Base-by-base conservation (phyloP, 1,140 invertebrate genomes). In the Helicoverpa armigera region DNA sequence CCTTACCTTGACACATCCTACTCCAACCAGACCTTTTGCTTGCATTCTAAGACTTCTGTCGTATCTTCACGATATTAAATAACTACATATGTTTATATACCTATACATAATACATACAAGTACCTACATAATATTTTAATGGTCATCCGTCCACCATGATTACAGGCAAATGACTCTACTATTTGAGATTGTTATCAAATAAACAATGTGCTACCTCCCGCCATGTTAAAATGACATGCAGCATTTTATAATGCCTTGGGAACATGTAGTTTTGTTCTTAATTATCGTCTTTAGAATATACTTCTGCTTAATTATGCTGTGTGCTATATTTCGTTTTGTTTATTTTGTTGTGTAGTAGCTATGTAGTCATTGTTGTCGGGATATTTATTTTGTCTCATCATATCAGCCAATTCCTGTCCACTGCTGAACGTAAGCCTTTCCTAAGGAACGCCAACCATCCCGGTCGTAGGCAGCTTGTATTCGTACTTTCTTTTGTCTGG, bases 121-220 rank as follows among this genome's bases (percentile, higher is more conserved):
- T 18, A 72, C 16, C n/a, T 53, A 54, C 31, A 56, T 73, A 16
- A 43, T 73, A 51, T 50, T 50, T 43, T 48, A 75, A 50, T 75
- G 43, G 54, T 75, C 56, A 43, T 75, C 69, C 69, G 50, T 54
- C 69, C 13, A 63, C 58, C 18, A 60, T 74, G 29, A 75, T 75
- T 61, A 75, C 18, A 31, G 50, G 53, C 61, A 79, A 82, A 82
- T 79, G 60, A 79, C 76, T 81, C 54, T 77, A 78, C n/a, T 58
- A 65, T 56, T 63, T 76, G 67, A 87, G 89, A 90, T 90, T 72
- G 82, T 80, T 88, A 90, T 90, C 89, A 85, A 82, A 86, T 85
- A 87, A 84, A 90, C 86, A 90, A 88, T 86, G 85, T 83, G 63
- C 65, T 83, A 78, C 61, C 56, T 81, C 78, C 48, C 51, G 67